These are phyloP conservation scores for Anableps anableps DNA, from an alignment of 2,797 vertebrate species.

Conservation along the genomic window DNA sequence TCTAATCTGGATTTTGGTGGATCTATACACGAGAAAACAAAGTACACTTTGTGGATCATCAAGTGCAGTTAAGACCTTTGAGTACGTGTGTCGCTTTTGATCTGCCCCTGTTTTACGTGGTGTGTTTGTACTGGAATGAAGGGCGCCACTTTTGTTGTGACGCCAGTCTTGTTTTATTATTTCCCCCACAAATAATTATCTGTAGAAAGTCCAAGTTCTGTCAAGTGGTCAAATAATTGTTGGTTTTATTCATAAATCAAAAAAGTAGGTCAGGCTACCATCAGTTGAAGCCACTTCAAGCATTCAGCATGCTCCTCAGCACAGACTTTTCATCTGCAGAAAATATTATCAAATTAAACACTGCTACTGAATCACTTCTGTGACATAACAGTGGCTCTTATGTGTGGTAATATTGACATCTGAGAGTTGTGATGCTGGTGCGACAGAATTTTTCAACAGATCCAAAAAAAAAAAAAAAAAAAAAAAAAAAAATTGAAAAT, in stretches of 20 bases:
- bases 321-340: not conserved
- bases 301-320: not conserved
- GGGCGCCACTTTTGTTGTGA: no score
- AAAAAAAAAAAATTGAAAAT: no score
- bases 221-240: not conserved
- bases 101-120: not conserved
- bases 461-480: no score
- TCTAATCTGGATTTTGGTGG: no score
- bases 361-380: no score
- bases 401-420: no score
- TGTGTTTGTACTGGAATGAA: no score
- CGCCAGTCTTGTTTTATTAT: no score
- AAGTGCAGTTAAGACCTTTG: not conserved
- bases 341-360: not conserved
- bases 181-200: not conserved
- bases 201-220: not conserved
- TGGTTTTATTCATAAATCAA: not conserved
- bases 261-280: not conserved
- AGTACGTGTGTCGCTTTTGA: not conserved
- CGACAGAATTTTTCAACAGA: no score
- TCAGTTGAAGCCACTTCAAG: not conserved
- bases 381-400: no score
- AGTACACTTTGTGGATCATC: not conserved
- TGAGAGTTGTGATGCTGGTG: no score
- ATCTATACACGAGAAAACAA: no score